phyloP scores from a whole-genome alignment of 2,888 invertebrate genomes.

The Conistra vaccinii region DNA sequence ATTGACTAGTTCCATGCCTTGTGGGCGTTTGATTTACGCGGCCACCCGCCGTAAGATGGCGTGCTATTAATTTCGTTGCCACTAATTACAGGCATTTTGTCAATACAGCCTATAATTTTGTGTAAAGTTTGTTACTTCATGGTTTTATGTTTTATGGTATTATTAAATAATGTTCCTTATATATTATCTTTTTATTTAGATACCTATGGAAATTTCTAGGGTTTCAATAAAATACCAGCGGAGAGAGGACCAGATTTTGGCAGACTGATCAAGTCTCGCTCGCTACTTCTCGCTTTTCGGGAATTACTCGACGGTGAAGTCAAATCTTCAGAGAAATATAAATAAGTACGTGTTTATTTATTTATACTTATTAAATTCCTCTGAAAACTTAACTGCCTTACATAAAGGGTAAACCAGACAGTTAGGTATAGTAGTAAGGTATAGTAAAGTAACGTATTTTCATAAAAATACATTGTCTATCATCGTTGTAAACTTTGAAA shows the following conservation, averaged over 20 bases:
- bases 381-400: neutral
- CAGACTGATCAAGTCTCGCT: too few relatives aligned
- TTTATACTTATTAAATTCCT: too few relatives aligned
- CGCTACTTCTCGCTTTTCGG: neutral
- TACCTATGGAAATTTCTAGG: neutral
- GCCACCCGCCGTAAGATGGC: slow-evolving; percentile 69
- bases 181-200: neutral
- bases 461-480: neutral
- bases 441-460: neutral
- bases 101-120: slow-evolving; percentile 46
- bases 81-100: slow-evolving; percentile 59
- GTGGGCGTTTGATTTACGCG: slow-evolving; percentile 77
- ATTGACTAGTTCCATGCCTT: slow-evolving; percentile 44
- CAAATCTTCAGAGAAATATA: neutral
- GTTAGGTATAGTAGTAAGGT: too few relatives aligned
- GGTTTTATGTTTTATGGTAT: neutral
- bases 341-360: neutral
- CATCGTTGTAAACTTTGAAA: neutral
- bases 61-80: slow-evolving; percentile 52
- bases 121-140: slow-evolving; percentile 21
- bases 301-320: neutral
- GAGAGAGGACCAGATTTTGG: too few relatives aligned
- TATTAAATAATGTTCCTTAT: slow-evolving; percentile 17
- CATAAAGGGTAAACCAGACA: neutral
- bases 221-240: too few relatives aligned